Evolutionary conservation across 2,888 invertebrate genomes (phyloP), one percentile per base, ranked within the genome.

Genomic region (Amphiduros pacificus): DNA sequence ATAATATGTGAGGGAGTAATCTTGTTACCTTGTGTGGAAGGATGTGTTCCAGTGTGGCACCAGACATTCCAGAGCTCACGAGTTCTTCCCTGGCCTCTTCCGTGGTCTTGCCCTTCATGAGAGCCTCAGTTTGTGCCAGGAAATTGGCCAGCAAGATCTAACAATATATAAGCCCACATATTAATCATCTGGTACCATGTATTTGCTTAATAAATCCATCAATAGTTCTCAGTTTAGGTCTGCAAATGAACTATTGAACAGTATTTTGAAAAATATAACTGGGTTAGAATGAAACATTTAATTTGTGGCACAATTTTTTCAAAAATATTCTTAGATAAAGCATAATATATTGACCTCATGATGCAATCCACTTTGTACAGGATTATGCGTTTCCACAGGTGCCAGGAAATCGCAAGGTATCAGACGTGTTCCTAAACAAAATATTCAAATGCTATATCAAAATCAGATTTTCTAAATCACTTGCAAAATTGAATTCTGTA

Each of bases 371-470:
- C 87, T 87, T 69, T 86, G 84, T 62, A 89, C 89, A 0, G 93
- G 93, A 83, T 98, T 98, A 75, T 95, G 94, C 0, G 93, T 91
- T 76, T 91, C 88, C 0, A 91, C 93, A 0, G 98, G 93, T 9
- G 94, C 94, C 74, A 99, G 91, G 82, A 99, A 99, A 85, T 99
- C 98, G 77, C 93, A 92, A 2, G 99, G 98, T 77, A 99, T 93
- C 71, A 97, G 83, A 66, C 94, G 87, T 24, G 89, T 90, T 41
- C 86, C 83, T 83, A 69, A 60, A 31, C 57, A 36, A 52, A 27
- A 64, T 26, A 32, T 4, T 11, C 32, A 54, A 31, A 9, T 29
- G 22, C 9, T 54, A 28, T 9, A 32, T 51, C 17, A 24, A 9
- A n/a, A n/a, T n/a, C n/a, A n/a, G n/a, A n/a, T n/a, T n/a, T n/a